A percentile compares a stretch with the other conserved stretches of the same genome.
phyloP scores from a whole-genome alignment of 2,797 vertebrate species.

The Vireo griseus region DNA sequence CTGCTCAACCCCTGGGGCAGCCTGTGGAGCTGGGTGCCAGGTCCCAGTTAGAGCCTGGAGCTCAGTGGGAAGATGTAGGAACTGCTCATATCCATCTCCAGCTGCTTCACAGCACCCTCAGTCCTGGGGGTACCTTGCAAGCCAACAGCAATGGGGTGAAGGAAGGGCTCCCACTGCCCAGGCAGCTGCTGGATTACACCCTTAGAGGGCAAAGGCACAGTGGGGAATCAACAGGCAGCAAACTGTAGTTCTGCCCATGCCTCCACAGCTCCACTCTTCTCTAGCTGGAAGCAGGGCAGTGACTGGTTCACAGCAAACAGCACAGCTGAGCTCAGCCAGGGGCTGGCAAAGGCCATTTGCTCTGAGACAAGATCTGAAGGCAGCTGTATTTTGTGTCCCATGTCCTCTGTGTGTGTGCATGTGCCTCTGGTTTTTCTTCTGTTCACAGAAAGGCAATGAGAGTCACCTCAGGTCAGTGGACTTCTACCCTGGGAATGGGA shows the following conservation, averaged over 20 bases:
- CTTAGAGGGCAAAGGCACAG: accelerated
- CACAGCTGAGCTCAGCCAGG: accelerated
- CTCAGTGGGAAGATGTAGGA: background rate
- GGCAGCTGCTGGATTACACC: background rate
- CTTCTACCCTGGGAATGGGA: constrained; percentile 86
- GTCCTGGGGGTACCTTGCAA: background rate
- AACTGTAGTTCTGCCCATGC: background rate
- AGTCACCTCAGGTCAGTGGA: constrained; percentile 80
- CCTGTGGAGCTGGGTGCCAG: background rate
- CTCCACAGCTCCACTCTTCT: accelerated
- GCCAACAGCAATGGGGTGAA: background rate
- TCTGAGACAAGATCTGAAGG: background rate
- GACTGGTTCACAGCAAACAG: background rate
- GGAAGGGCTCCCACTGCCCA: background rate
- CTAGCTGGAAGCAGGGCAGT: background rate
- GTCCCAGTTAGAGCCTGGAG: background rate
- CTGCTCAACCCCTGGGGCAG: background rate
- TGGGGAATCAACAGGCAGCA: background rate
- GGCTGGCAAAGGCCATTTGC: background rate
- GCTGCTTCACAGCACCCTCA: accelerated
- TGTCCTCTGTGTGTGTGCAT: no score
- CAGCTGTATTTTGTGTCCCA: background rate
- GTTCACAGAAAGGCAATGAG: constrained; percentile 85
- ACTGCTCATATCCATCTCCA: background rate
- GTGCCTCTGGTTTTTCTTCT: background rate